Base-by-base conservation (phyloP, 2,113 vertebrate species). In the Calonectris borealis region DNA sequence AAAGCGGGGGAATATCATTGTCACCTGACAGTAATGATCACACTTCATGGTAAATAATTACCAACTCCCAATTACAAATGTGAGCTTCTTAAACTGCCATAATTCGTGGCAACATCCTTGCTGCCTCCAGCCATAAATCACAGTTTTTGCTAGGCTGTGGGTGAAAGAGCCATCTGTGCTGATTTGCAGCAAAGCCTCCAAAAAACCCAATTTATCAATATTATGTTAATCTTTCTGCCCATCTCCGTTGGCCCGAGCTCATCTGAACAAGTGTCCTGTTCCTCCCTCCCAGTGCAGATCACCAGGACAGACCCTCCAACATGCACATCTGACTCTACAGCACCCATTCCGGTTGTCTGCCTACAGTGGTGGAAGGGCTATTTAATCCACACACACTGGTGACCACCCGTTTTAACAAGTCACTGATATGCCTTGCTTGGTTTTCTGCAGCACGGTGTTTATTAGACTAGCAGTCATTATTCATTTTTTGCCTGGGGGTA, bases 1-100 rank as follows among this genome's bases (percentile, higher is more conserved):
- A 64, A 93, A 94, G 82, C 5, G 2, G 44, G 34, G 42, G 93
- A 95, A 94, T 61, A 36, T 92, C 91, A 91, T 94, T 11, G 9
- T 94, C 91, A 94, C 81, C 93, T 97, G 88, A 93, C 88, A 93
- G 44, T 76, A 94, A 93, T 52, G 81, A 94, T 72, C 86, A 61
- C 52, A 91, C 87, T 83, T 89, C 83, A 65, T 87, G 77, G 86
- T 87, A 93, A 95, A 94, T 91, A 85, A 85, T 87, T 89, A 58
- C 70, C 86, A 92, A 57, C 10, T 91, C 81, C 57, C 65, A 76
- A 36, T 69, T 73, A 80, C 62, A 87, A 94, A 94, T 80, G 40
- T 38, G 83, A 89, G 32, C 52, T 78, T 71, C 86, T 87, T 86
- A 92, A 94, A 89, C 26, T 87, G 58, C 61, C 32, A 22, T 86